A percentile compares a stretch with the other conserved stretches of the same genome.
phyloP scores from a whole-genome alignment of 2,888 invertebrate genomes.

The Sturmia bella region DNA sequence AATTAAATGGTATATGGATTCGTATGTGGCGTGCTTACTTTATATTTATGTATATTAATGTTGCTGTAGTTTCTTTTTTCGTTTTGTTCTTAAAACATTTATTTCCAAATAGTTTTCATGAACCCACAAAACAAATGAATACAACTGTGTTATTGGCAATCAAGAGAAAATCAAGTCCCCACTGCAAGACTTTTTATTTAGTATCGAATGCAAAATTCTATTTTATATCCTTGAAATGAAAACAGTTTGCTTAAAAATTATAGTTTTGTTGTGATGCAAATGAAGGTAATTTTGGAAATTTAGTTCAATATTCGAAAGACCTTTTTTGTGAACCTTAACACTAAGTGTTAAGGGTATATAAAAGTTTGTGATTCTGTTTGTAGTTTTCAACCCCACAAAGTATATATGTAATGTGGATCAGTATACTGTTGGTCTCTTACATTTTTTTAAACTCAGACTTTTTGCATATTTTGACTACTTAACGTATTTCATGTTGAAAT shows the following conservation, averaged over 20 bases:
- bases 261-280: too few relatives aligned
- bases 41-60: conserved; percentile 63
- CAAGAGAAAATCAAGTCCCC: conserved; percentile 35
- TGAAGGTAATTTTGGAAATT: too few relatives aligned
- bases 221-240: conserved; percentile 10
- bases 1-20: conserved; percentile 45
- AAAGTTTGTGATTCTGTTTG: too few relatives aligned
- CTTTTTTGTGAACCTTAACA: too few relatives aligned
- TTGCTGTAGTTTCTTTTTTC: conserved; percentile 2
- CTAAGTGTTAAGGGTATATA: too few relatives aligned
- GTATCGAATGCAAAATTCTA: conserved; percentile 12
- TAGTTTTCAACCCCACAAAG: too few relatives aligned
- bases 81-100: conserved; percentile 52
- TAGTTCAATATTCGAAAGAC: too few relatives aligned
- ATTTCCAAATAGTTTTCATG: conserved; percentile 56
- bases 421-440: too few relatives aligned
- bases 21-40: conserved; percentile 66
- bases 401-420: too few relatives aligned
- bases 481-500: too few relatives aligned
- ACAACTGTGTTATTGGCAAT: conserved; percentile 61
- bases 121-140: conserved; percentile 68
- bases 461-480: too few relatives aligned
- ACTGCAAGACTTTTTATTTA: background rate
- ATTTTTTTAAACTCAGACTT: too few relatives aligned
- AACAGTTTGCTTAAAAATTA: background rate